phyloP scores from a whole-genome alignment of 2,888 invertebrate genomes.

The Papilio elwesi region DNA sequence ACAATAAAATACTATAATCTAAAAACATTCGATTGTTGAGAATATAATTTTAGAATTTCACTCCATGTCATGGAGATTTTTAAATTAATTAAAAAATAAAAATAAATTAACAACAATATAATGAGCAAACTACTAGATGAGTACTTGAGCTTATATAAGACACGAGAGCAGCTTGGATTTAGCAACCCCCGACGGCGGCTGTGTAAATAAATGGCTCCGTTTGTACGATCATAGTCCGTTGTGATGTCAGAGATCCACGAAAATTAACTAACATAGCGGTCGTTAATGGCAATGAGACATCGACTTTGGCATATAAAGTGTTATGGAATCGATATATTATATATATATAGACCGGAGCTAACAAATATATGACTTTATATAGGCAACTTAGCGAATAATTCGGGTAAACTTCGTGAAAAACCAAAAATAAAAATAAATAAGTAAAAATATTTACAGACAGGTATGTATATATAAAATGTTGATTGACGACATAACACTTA shows the following conservation, averaged over 20 bases:
- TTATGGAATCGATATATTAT: slow-evolving; percentile 55
- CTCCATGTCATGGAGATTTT: slow-evolving; percentile 66
- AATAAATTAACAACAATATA: slow-evolving; percentile 78
- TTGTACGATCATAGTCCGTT: slow-evolving; percentile 80
- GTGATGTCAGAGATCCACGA: slow-evolving; percentile 79
- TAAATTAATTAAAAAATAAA: slow-evolving; percentile 65
- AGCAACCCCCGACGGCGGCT: slow-evolving; percentile 61
- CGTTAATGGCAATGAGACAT: slow-evolving; percentile 77
- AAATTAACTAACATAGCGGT: slow-evolving; percentile 67
- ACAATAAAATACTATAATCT: slow-evolving; percentile 62
- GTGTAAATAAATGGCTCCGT: slow-evolving; percentile 73
- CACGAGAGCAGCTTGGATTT: slow-evolving; percentile 82
- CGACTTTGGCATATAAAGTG: slow-evolving; percentile 81
- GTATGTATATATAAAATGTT: slow-evolving; percentile 77
- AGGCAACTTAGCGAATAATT: slow-evolving; percentile 62
- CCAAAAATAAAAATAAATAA: slow-evolving; percentile 68
- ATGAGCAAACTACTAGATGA: slow-evolving; percentile 80
- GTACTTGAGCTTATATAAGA: slow-evolving; percentile 80
- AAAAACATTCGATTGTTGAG: slow-evolving; percentile 69
- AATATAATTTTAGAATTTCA: slow-evolving; percentile 68
- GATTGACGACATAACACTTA: slow-evolving; percentile 84
- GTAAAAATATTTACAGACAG: slow-evolving; percentile 81
- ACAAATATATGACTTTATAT: slow-evolving; percentile 50
- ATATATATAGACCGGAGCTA: slow-evolving; percentile 34
- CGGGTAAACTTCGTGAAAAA: slow-evolving; percentile 81